Evolutionary conservation across 2,113 vertebrate species (phyloP).

Genomic region (Varanus komodoensis): DNA sequence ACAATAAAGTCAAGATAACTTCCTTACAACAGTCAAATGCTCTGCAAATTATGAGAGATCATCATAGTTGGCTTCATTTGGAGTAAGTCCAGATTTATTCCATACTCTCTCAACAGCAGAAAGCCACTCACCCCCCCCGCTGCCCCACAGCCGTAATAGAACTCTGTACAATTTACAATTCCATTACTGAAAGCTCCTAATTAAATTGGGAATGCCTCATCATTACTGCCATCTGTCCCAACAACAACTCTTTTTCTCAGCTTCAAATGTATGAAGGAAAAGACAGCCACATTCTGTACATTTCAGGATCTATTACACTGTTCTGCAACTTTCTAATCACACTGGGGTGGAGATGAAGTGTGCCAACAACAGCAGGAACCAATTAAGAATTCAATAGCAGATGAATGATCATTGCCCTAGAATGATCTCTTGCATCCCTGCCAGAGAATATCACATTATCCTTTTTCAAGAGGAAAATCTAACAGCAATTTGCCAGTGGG

Average conservation of each 20-base stretch:
- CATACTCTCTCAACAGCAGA: background rate
- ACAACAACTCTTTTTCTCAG: background rate
- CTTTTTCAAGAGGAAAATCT: background rate
- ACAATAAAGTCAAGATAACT: background rate
- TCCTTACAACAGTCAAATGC: background rate
- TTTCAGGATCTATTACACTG: background rate
- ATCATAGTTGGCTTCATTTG: background rate
- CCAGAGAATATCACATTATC: background rate
- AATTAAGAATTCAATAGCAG: background rate
- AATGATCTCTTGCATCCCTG: background rate
- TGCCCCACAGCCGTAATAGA: background rate
- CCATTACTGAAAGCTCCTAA: background rate
- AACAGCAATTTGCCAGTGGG: background rate
- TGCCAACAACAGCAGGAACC: background rate
- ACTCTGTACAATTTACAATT: background rate
- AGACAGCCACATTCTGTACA: background rate
- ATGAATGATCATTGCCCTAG: background rate
- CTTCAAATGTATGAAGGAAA: background rate
- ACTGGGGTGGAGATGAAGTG: background rate
- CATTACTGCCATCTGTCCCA: background rate
- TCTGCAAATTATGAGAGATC: background rate
- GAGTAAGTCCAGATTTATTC: background rate
- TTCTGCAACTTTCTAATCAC: background rate
- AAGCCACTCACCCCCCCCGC: background rate
- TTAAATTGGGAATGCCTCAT: constrained; percentile 3